These are phyloP conservation scores for Tetranychus truncatus DNA, from an alignment of 2,888 invertebrate species.

Conservation along the genomic window DNA sequence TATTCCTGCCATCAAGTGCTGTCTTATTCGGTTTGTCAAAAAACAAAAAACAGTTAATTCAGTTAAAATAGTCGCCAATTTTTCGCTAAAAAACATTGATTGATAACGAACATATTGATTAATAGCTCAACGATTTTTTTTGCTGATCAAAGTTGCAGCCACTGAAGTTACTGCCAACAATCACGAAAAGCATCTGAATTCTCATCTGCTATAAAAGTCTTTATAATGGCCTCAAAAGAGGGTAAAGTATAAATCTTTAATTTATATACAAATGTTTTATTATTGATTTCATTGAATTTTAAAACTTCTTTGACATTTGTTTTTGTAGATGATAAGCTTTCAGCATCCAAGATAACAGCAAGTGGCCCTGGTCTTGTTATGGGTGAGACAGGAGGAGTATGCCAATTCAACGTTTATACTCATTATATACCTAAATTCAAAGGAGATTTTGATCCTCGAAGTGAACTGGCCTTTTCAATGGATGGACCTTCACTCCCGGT, in stretches of 20 bases:
- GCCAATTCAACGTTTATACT: slow-evolving; percentile 2
- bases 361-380: background rate
- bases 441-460: slow-evolving; percentile 3
- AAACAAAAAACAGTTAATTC: too few relatives aligned
- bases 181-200: background rate
- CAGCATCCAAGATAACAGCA: background rate
- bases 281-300: background rate
- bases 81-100: too few relatives aligned
- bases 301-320: background rate
- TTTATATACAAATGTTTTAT: background rate
- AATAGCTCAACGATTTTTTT: too few relatives aligned
- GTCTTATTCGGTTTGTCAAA: background rate
- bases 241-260: background rate
- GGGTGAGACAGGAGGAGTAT: slow-evolving; percentile 4
- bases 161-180: background rate
- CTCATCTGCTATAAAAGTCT: background rate
- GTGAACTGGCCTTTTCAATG: slow-evolving; percentile 2
- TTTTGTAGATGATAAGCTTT: background rate
- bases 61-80: too few relatives aligned
- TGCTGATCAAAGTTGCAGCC: too few relatives aligned
- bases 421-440: slow-evolving; percentile 3
- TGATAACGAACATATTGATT: too few relatives aligned
- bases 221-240: background rate
- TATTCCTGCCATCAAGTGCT: background rate
- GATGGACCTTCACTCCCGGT: slow-evolving; percentile 9